Evolutionary conservation across 2,888 invertebrate species (phyloP).

Genomic region (Lomographa bimaculata): DNA sequence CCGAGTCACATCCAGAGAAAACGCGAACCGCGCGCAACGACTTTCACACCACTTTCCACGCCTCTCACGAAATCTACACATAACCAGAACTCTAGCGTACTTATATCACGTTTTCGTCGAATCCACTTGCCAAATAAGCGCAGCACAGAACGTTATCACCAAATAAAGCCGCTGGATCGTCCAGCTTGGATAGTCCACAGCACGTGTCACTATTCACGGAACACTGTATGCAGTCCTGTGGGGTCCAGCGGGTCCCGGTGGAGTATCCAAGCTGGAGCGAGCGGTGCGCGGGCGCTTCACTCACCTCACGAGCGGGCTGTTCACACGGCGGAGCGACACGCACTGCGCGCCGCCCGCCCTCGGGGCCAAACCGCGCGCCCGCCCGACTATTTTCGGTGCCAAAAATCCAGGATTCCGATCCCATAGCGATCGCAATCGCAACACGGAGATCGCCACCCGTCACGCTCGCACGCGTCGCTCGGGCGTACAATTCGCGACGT

Average conservation of each 20-base stretch:
- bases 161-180: slow-evolving; percentile 42
- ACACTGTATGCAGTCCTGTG: slow-evolving; percentile 28
- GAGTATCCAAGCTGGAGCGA: slow-evolving; percentile 60
- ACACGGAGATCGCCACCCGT: slow-evolving; percentile 49
- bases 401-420: slow-evolving; percentile 79
- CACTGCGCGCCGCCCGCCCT: slow-evolving; percentile 76
- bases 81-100: slow-evolving; percentile 30
- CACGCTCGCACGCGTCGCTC: slow-evolving; percentile 60
- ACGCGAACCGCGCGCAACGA: slow-evolving; percentile 39
- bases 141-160: slow-evolving; percentile 51
- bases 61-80: slow-evolving; percentile 35
- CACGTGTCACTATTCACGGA: slow-evolving; percentile 32
- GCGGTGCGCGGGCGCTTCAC: slow-evolving; percentile 48
- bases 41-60: slow-evolving; percentile 36
- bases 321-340: slow-evolving; percentile 83
- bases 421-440: slow-evolving; percentile 55
- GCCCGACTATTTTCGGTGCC: slow-evolving; percentile 82
- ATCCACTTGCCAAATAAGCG: slow-evolving; percentile 34
- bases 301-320: slow-evolving; percentile 81
- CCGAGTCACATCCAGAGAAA: slow-evolving; percentile 66
- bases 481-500: slow-evolving; percentile 23
- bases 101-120: slow-evolving; percentile 28
- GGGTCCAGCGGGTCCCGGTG: slow-evolving; percentile 31
- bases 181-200: slow-evolving; percentile 67
- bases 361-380: slow-evolving; percentile 64